Conservation (phyloP, 2,113 vertebrate species). For the Daubentonia madagascariensis region DNA sequence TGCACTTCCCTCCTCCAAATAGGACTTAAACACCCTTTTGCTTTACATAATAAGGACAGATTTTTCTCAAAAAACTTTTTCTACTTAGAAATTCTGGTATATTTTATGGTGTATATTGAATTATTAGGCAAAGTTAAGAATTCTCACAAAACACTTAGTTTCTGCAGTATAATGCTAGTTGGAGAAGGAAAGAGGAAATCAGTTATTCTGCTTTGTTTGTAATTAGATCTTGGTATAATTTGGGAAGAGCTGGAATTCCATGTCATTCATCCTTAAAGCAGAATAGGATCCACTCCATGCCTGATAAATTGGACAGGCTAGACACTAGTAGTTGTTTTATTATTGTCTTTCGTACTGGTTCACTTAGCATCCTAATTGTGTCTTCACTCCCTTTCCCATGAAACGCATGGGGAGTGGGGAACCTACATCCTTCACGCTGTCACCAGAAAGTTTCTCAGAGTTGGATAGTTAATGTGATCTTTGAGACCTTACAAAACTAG, state of each 20-base stretch:
- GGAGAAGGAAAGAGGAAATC: conserved; percentile 3
- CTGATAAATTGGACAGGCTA: neutral
- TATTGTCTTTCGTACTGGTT: neutral
- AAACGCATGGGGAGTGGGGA: neutral
- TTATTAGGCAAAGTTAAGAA: conserved; percentile 34
- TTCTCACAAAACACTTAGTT: conserved; percentile 12
- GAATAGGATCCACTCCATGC: neutral
- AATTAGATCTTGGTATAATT: neutral
- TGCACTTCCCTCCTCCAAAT: neutral
- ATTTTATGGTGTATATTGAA: conserved; percentile 13
- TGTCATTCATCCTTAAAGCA: neutral
- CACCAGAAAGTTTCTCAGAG: neutral
- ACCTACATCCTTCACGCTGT: neutral
- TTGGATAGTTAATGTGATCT: conserved; percentile 12
- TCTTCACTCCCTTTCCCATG: neutral
- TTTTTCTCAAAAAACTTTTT: neutral
- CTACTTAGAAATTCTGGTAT: neutral
- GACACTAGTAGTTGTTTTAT: neutral
- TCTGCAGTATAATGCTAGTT: conserved; percentile 18
- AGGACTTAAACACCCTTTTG: neutral
- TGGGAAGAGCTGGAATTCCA: neutral
- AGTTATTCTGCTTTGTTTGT: conserved; percentile 18
- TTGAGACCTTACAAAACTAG: neutral
- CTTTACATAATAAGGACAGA: neutral
- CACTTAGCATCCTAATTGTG: neutral